Evolutionary conservation across 2,113 vertebrate species (phyloP), one percentile per base, ranked within the genome.

Genomic region (Hymenochirus boettgeri): DNA sequence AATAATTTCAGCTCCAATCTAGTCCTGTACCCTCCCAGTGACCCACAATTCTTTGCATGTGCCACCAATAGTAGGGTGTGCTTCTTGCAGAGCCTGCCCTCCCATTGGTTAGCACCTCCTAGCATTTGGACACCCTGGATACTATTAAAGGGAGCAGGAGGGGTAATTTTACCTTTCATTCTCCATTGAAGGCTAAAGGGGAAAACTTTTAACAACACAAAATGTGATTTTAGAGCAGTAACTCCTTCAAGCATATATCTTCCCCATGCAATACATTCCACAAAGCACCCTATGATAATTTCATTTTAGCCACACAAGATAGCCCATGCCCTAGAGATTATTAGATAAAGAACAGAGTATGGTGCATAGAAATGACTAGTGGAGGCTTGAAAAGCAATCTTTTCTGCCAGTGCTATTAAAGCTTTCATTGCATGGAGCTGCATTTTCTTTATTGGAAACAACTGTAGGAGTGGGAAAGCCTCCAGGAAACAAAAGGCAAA

Each of bases 381-480:
- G 29, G 39, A 58, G 55, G 54, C 55, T 50, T 57, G 54, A 39
- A 26, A 48, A 57, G 29, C 26, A 56, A 51, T 42, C 55, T 42
- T 47, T 39, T 66, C 18, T 48, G 10, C 26, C 23, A 31, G n/a
- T 10, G 52, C 1, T n/a, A 59, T 47, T 17, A 48, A 18, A 24
- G 23, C n/a, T 51, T 58, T 66, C 54, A 50, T 58, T 33, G 31
- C 42, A 57, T 18, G 17, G 25, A 45, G 51, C 39, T 26, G n/a
- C 10, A 26, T 23, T 65, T 47, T 57, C 54, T 65, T 57, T 56
- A 24, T 55, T 58, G 55, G 45, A 66, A 66, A 24, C 46, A 58
- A 66, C 59, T 66, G 59, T 18, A 59, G 22, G 62, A 55, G 55
- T 37, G 29, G 18, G 23, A 47, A 35, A 59, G 45, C 23, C 64